Percentiles rank a stretch among this genome's conserved stretches.
These are phyloP conservation scores for Carettochelys insculpta DNA, from an alignment of 2,113 vertebrate species.

Conservation along the genomic window DNA sequence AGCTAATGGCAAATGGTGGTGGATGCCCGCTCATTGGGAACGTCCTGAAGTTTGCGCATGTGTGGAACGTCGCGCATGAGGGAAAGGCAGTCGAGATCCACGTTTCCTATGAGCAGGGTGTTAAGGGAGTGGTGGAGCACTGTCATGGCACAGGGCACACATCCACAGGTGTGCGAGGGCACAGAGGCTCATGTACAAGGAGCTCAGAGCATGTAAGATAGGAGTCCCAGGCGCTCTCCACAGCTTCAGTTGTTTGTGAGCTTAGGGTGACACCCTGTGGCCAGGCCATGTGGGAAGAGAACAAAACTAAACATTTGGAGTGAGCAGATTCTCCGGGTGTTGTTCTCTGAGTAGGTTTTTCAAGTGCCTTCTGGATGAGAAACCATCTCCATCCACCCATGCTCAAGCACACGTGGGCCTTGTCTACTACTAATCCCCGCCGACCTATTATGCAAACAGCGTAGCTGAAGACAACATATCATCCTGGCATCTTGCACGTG, in stretches of 20 bases:
- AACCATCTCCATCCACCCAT: background rate
- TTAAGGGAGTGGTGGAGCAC: background rate
- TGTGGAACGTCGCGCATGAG: background rate
- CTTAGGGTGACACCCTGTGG: background rate
- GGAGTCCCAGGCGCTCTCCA: background rate
- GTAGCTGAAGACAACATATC: too few species aligned
- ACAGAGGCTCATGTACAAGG: background rate
- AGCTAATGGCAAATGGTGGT: background rate
- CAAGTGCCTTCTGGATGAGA: background rate
- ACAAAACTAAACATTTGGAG: background rate
- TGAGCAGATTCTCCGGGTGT: background rate
- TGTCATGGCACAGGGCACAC: background rate
- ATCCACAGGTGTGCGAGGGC: background rate
- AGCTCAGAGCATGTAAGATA: background rate
- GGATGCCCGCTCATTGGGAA: background rate
- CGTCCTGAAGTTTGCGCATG: background rate
- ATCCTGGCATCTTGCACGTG: too few species aligned
- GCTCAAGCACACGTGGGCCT: background rate
- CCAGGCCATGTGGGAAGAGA: background rate
- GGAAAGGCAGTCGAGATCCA: background rate
- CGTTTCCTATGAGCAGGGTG: background rate
- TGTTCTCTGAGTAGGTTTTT: background rate
- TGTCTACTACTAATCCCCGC: too few species aligned
- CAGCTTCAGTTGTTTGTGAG: background rate
- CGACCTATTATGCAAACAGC: too few species aligned